These are phyloP conservation scores for Girardinichthys multiradiatus DNA, from an alignment of 2,113 vertebrate species.

Conservation along the genomic window DNA sequence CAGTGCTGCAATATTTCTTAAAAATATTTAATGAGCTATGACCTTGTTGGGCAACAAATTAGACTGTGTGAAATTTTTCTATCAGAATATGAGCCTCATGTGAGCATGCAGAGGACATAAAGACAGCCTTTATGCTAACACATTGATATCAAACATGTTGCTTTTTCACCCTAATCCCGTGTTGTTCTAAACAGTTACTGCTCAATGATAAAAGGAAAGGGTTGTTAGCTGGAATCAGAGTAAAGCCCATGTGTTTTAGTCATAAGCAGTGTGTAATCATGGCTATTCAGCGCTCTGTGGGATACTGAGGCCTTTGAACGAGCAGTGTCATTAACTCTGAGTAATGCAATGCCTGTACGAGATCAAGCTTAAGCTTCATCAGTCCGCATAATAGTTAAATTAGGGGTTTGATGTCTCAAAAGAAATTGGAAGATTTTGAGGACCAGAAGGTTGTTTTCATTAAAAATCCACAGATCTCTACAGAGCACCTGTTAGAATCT, in stretches of 20 bases:
- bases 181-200: conserved; percentile 18
- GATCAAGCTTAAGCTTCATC: conserved; percentile 52
- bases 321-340: conserved; percentile 58
- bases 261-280: conserved; percentile 61
- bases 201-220: conserved; percentile 26
- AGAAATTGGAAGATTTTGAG: conserved; percentile 23
- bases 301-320: conserved; percentile 45
- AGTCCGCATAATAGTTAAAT: conserved; percentile 63
- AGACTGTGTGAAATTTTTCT: background rate
- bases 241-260: conserved; percentile 47
- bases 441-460: conserved; percentile 6
- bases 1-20: background rate
- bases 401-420: conserved; percentile 55
- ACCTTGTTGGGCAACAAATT: conserved; percentile 2
- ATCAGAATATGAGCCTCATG: conserved; percentile 6
- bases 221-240: conserved; percentile 26
- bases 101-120: conserved; percentile 5
- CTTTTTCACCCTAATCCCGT: conserved; percentile 9
- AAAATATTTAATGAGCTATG: background rate
- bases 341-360: conserved; percentile 40
- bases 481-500: conserved; percentile 42
- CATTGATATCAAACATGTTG: conserved; percentile 1
- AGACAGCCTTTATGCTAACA: conserved; percentile 4
- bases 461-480: conserved; percentile 25
- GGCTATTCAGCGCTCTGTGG: conserved; percentile 54